Percentiles rank a stretch among this genome's conserved stretches.
Conservation (phyloP, 2,888 invertebrate genomes). For the Drosophila suboccidentalis region DNA sequence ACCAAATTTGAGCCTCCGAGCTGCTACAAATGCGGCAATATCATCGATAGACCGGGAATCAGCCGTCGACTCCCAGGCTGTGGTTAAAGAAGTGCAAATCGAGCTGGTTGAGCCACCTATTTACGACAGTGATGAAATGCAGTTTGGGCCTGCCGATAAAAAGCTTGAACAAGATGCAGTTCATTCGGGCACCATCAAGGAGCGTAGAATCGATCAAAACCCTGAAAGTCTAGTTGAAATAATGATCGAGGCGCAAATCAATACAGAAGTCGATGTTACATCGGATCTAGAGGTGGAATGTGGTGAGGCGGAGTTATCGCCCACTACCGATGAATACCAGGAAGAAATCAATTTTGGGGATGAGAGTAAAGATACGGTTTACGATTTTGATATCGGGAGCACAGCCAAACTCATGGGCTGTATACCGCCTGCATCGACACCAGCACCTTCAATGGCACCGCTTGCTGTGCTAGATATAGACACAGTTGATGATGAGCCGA, state of each 20-base stretch:
- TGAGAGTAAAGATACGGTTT: slow-evolving; percentile 72
- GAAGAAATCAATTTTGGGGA: slow-evolving; percentile 82
- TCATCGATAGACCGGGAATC: slow-evolving; percentile 6
- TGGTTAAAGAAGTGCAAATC: slow-evolving; percentile 81
- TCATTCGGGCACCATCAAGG: background rate
- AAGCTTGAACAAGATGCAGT: background rate
- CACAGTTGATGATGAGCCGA: slow-evolving; percentile 87
- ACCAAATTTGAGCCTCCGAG: slow-evolving; percentile 2
- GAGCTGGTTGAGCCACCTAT: slow-evolving; percentile 69
- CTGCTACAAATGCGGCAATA: slow-evolving; percentile 2
- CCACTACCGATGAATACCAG: slow-evolving; percentile 85
- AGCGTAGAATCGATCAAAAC: background rate
- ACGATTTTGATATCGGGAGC: slow-evolving; percentile 82
- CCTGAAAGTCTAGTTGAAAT: background rate
- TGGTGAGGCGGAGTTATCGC: slow-evolving; percentile 80
- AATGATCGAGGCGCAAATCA: background rate
- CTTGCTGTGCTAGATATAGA: slow-evolving; percentile 90
- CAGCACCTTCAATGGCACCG: slow-evolving; percentile 87
- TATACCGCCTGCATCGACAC: slow-evolving; percentile 84
- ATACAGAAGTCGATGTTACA: background rate
- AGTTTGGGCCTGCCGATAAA: background rate
- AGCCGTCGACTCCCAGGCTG: slow-evolving; percentile 24
- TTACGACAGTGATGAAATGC: background rate
- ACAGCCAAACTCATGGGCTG: slow-evolving; percentile 72
- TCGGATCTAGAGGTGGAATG: slow-evolving; percentile 30